Conservation (phyloP, 1,140 invertebrate species). For the Pogonognathellus flavescens region DNA sequence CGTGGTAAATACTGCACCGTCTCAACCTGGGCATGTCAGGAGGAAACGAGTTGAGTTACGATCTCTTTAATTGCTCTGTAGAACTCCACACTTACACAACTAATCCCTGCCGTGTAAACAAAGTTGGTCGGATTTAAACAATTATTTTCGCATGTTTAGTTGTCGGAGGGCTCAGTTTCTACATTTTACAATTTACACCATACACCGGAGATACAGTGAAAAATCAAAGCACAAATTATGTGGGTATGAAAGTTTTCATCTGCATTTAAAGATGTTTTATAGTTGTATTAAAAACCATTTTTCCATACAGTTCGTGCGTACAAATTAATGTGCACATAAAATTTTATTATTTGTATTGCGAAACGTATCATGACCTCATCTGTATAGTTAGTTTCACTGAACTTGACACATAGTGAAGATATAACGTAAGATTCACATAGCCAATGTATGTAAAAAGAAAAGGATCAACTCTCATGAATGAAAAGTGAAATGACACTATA, state of each 20-base stretch:
- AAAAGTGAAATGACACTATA: conserved; percentile 32
- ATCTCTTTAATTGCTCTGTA: conserved; percentile 27
- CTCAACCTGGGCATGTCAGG: not conserved
- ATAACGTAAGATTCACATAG: not conserved
- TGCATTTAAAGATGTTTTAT: not conserved
- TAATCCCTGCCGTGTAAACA: conserved; percentile 25
- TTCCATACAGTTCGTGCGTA: too few relatives aligned
- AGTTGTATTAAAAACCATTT: not conserved
- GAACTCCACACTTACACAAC: not conserved
- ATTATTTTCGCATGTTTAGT: conserved; percentile 15
- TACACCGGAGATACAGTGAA: too few relatives aligned
- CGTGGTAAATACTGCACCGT: not conserved
- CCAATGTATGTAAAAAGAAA: not conserved
- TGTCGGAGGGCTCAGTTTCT: not conserved
- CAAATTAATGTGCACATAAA: too few relatives aligned
- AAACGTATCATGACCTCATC: too few relatives aligned
- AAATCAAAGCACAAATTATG: too few relatives aligned
- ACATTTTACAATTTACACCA: not conserved
- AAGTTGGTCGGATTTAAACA: conserved; percentile 14
- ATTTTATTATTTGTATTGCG: too few relatives aligned
- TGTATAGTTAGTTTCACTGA: too few relatives aligned
- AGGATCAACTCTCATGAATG: conserved; percentile 28
- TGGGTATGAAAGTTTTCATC: not conserved
- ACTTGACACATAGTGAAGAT: too few relatives aligned
- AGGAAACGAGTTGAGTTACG: conserved; percentile 9